A percentile compares a stretch with the other conserved stretches of the same genome.
phyloP scores from a whole-genome alignment of 2,113 vertebrate genomes.

The Caranx melampygus region DNA sequence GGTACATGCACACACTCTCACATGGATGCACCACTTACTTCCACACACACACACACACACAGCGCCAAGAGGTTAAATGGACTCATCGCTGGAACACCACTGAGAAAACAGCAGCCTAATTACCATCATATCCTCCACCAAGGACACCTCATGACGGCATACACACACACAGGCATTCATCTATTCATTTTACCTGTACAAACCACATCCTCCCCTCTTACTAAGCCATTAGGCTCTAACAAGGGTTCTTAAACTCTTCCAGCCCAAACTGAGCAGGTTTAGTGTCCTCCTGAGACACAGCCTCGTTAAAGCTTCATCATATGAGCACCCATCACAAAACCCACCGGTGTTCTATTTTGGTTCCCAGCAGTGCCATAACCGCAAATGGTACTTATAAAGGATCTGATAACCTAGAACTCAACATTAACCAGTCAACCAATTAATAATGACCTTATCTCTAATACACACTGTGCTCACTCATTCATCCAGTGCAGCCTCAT shows the following conservation, averaged over 20 bases:
- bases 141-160: constrained; percentile 57
- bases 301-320: constrained; percentile 48
- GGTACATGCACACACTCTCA: constrained; percentile 3
- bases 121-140: constrained; percentile 69
- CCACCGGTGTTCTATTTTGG: not conserved
- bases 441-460: constrained; percentile 29
- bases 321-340: constrained; percentile 38
- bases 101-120: constrained; percentile 70
- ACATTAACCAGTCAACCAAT: constrained; percentile 32
- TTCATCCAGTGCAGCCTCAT: not conserved
- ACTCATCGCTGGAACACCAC: constrained; percentile 43
- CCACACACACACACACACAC: constrained; percentile 2
- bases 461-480: not conserved
- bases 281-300: constrained; percentile 54
- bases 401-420: constrained; percentile 33
- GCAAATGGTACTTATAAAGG: constrained; percentile 19
- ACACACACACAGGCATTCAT: constrained; percentile 50
- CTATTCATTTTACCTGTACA: constrained; percentile 61
- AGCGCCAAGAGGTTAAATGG: constrained; percentile 53
- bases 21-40: not conserved
- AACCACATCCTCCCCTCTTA: constrained; percentile 54
- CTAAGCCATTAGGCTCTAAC: constrained; percentile 65
- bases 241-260: constrained; percentile 62
- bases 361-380: constrained; percentile 31
- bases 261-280: constrained; percentile 55